These are phyloP conservation scores for Chiloscyllium punctatum DNA, from an alignment of 2,797 vertebrate genomes.

Conservation along the genomic window DNA sequence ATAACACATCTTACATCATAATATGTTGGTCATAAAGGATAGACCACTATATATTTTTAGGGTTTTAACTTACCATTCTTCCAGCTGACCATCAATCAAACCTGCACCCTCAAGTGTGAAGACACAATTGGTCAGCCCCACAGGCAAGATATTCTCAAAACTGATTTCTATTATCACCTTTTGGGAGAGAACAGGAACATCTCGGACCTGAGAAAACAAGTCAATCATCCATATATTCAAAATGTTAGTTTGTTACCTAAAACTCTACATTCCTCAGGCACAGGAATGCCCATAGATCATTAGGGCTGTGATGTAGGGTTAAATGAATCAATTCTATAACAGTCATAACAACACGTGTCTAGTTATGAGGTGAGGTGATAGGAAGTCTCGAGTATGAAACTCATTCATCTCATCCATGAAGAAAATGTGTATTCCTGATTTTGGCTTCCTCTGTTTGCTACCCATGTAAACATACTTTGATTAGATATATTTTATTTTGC, in stretches of 20 bases:
- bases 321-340: background rate
- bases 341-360: background rate
- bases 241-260: background rate
- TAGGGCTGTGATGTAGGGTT: background rate
- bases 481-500: background rate
- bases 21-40: background rate
- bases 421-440: background rate
- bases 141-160: conserved; percentile 26
- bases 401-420: background rate
- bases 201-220: background rate
- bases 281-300: background rate
- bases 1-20: too few relatives aligned
- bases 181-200: background rate
- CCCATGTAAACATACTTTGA: background rate
- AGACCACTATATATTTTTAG: background rate
- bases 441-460: background rate
- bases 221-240: background rate
- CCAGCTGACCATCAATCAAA: background rate
- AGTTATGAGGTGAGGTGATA: background rate
- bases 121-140: background rate
- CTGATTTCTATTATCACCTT: background rate
- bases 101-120: conserved; percentile 33
- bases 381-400: background rate
- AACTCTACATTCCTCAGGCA: background rate
- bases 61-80: background rate